phyloP scores from a whole-genome alignment of 2,888 invertebrate species.

The Dryadula phaetusa region DNA sequence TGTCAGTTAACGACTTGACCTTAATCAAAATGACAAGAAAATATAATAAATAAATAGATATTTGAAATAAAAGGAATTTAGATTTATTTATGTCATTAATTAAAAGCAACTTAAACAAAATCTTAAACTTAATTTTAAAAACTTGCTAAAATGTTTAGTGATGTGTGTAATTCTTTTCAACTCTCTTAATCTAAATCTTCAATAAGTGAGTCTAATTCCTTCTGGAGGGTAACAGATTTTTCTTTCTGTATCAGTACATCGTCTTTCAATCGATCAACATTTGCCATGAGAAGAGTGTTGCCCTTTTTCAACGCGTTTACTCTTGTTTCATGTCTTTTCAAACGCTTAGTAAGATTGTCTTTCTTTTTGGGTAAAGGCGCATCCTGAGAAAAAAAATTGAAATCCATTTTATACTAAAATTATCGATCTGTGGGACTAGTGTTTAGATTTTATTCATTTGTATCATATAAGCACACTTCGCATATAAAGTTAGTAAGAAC shows the following conservation, averaged over 20 bases:
- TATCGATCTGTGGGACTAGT: background rate
- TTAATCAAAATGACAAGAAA: no score
- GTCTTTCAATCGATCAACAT: conserved; percentile 94
- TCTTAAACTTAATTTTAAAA: conserved; percentile 9
- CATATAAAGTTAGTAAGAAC: no score
- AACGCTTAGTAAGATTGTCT: conserved; percentile 85
- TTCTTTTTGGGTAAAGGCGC: conserved; percentile 88
- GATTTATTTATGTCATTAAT: background rate
- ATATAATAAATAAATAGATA: background rate
- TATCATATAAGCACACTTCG: no score
- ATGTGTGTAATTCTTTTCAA: background rate
- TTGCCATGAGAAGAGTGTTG: conserved; percentile 93
- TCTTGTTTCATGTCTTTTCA: conserved; percentile 91
- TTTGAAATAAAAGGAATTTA: background rate
- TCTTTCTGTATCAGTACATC: conserved; percentile 93
- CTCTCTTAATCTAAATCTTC: conserved; percentile 90
- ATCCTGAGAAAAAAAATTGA: conserved; percentile 76
- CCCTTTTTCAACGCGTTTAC: conserved; percentile 93
- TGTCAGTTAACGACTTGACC: no score
- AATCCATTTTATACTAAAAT: no score
- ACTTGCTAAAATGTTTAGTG: conserved; percentile 3
- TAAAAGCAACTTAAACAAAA: conserved; percentile 1
- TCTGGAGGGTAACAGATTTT: conserved; percentile 89
- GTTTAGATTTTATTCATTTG: background rate
- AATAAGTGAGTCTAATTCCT: conserved; percentile 93